Percentiles rank a stretch among this genome's conserved stretches.
phyloP scores from a whole-genome alignment of 2,888 invertebrate species.

The Quadriops clusia region DNA sequence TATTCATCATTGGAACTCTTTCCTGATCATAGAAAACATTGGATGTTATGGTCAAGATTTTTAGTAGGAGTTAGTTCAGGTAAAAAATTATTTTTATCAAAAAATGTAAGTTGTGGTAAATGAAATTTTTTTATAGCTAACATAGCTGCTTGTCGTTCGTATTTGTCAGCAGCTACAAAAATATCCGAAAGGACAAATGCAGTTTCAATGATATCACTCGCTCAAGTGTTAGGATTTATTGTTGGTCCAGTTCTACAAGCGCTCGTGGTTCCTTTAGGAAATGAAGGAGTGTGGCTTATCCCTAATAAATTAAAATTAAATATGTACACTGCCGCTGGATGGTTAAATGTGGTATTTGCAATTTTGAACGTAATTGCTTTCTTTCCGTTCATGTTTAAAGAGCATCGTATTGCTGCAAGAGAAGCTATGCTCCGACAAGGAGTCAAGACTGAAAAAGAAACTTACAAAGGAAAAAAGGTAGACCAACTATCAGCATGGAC shows the following conservation, averaged over 20 bases:
- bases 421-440: constrained; percentile 70
- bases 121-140: constrained; percentile 47
- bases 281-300: constrained; percentile 46
- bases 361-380: constrained; percentile 60
- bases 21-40: constrained; percentile 48
- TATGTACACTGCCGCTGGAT: constrained; percentile 81
- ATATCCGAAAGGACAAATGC: constrained; percentile 68
- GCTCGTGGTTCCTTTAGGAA: constrained; percentile 65
- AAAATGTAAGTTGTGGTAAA: constrained; percentile 1
- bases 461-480: constrained; percentile 57
- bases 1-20: constrained; percentile 67
- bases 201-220: constrained; percentile 71
- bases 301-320: constrained; percentile 51
- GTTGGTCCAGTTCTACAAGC: constrained; percentile 78
- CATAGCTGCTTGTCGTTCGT: constrained; percentile 72
- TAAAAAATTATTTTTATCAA: constrained; percentile 26
- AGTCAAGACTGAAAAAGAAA: constrained; percentile 58
- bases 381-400: constrained; percentile 62
- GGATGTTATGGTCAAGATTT: constrained; percentile 67
- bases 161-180: constrained; percentile 75
- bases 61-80: constrained; percentile 76
- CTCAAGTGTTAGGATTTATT: constrained; percentile 78
- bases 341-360: constrained; percentile 71
- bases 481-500: constrained; percentile 69
- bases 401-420: constrained; percentile 62